These are phyloP conservation scores for Drosophila buzzatii DNA, from an alignment of 2,888 invertebrate species.

Conservation along the genomic window DNA sequence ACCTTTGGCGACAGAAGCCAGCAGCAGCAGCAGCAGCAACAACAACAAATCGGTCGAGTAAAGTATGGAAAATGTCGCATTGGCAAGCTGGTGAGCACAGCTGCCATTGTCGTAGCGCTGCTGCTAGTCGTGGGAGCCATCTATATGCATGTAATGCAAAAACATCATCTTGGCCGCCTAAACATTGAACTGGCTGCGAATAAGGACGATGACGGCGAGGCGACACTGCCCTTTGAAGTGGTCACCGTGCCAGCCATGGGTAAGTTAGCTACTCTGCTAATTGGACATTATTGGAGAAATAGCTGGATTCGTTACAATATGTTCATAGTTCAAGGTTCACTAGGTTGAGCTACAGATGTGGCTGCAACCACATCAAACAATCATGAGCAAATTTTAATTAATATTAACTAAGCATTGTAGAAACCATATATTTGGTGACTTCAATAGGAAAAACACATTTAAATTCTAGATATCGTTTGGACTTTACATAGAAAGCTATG, in stretches of 20 bases:
- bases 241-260: slow-evolving; percentile 33
- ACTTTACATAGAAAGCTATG: neutral
- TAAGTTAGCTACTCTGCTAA: slow-evolving; percentile 33
- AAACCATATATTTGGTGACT: neutral
- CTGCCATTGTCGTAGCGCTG: slow-evolving; percentile 64
- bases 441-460: neutral
- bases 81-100: slow-evolving; percentile 48
- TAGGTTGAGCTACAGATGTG: neutral
- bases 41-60: neutral
- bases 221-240: slow-evolving; percentile 8
- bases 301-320: neutral
- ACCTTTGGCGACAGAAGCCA: slow-evolving; percentile 5
- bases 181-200: slow-evolving; percentile 28
- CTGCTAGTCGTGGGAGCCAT: slow-evolving; percentile 73
- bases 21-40: slow-evolving; percentile 2
- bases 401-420: neutral
- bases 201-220: neutral
- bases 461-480: neutral
- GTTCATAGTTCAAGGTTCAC: neutral
- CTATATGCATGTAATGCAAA: slow-evolving; percentile 72
- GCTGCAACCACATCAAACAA: neutral
- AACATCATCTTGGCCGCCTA: slow-evolving; percentile 72
- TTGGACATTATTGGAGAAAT: neutral
- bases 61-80: slow-evolving; percentile 27
- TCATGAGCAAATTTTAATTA: neutral